Evolutionary conservation across 2,888 invertebrate genomes (phyloP).

Genomic region (Nemapogon koenigi): DNA sequence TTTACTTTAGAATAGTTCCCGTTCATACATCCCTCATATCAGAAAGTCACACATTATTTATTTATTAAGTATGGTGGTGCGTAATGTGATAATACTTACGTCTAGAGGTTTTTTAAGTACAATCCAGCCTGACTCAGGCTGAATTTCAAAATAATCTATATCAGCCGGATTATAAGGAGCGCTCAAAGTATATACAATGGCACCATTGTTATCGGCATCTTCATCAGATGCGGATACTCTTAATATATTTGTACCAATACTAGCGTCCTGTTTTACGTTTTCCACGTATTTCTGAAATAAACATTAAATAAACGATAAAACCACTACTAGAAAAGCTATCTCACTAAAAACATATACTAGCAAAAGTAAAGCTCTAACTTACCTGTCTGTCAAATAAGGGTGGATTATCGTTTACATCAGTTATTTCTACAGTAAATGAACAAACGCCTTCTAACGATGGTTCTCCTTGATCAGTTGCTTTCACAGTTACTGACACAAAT

Average conservation of each 20-base stretch:
- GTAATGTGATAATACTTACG: slow-evolving; percentile 75
- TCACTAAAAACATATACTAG: not conserved
- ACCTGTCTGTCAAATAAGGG: slow-evolving; percentile 95
- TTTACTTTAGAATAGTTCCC: slow-evolving; percentile 59
- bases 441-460: slow-evolving; percentile 97
- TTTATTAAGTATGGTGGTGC: slow-evolving; percentile 18
- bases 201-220: slow-evolving; percentile 96
- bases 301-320: not conserved
- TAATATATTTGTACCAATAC: slow-evolving; percentile 92
- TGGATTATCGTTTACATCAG: slow-evolving; percentile 97
- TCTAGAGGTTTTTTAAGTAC: slow-evolving; percentile 93
- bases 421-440: slow-evolving; percentile 97
- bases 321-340: too few species aligned
- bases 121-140: slow-evolving; percentile 97
- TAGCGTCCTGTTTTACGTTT: slow-evolving; percentile 96
- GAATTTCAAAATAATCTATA: slow-evolving; percentile 95
- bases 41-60: slow-evolving; percentile 27
- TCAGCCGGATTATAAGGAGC: slow-evolving; percentile 89
- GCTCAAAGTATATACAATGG: slow-evolving; percentile 89
- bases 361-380: slow-evolving; percentile 26
- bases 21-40: slow-evolving; percentile 51
- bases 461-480: slow-evolving; percentile 98
- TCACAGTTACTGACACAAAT: slow-evolving; percentile 95
- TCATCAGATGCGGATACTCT: slow-evolving; percentile 96
- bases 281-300: slow-evolving; percentile 90